Base-by-base conservation (phyloP, 1,140 invertebrate species). In the Drosophila prosaltans region DNA sequence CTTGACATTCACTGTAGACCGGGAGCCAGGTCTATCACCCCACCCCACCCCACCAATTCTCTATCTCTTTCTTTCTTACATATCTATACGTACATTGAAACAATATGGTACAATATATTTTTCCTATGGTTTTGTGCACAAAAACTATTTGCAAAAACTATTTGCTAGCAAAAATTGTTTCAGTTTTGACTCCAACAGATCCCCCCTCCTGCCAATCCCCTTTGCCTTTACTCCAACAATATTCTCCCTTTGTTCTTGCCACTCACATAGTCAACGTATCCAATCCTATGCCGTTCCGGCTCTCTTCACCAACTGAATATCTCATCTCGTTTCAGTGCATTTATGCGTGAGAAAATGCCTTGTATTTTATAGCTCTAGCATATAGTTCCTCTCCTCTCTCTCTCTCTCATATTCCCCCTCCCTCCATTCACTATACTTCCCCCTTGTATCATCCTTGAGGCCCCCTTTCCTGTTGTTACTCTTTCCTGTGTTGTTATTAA, bases 281-380 rank as follows among this genome's bases (percentile, higher is more conserved):
- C 26, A 43, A 36, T 36, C 32, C n/a, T 32, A 6, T 21, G 16
- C 21, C 21, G 62, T 57, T 61, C 51, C 6, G 10, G n/a, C 32
- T 32, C 57, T 40, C 11, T 16, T 26, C 39, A 21, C 36, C 43
- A 51, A 58, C 40, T 58, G 75, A 61, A 81, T 77, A 68, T 76
- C 73, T 80, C 78, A 76, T 81, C 63, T 74, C 79, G 77, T 72
- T 72, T 72, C 59, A 71, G 45, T 74, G 80, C 83, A 88, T 89
- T 80, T 88, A 89, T 88, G 83, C 83, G 83, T 88, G 80, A 88
- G 76, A 88, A 51, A 88, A 88, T 86, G 83, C 80, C 82, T 86
- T 86, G 81, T 86, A 76, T 76, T 76, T 76, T 76, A 74, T 68
- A 68, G 45, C 71, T 51, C 32, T 40, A 39, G 57, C 57, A 21